phyloP scores from a whole-genome alignment of 2,797 vertebrate genomes.

The Catostomus latipinnis region DNA sequence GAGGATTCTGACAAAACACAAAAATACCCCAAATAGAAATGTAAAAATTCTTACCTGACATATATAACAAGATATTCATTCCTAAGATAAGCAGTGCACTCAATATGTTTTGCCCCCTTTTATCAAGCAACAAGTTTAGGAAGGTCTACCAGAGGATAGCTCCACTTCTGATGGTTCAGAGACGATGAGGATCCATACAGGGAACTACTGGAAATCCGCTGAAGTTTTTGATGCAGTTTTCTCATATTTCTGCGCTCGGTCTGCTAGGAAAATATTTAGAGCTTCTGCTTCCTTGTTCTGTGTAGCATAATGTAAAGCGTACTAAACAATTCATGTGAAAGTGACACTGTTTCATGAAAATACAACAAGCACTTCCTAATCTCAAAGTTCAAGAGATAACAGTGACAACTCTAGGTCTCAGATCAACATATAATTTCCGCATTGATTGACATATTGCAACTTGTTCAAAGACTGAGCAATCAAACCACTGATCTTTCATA shows the following conservation, averaged over 20 bases:
- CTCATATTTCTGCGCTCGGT: neutral
- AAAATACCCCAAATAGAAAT: constrained; percentile 21
- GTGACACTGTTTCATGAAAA: constrained; percentile 13
- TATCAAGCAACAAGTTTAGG: constrained; percentile 45
- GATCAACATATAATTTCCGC: neutral
- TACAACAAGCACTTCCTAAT: constrained; percentile 11
- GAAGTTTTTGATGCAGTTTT: constrained; percentile 5
- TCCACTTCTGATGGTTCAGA: constrained; percentile 19
- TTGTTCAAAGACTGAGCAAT: neutral
- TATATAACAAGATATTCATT: neutral
- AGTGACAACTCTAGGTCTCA: neutral
- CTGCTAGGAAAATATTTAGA: neutral
- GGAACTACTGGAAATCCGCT: constrained; percentile 16
- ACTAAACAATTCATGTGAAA: neutral
- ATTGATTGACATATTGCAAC: constrained; percentile 11
- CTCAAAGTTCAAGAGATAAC: constrained; percentile 49
- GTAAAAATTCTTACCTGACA: neutral
- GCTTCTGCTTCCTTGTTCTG: constrained; percentile 1
- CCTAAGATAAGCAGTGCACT: neutral
- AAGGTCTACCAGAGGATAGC: constrained; percentile 20
- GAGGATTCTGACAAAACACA: constrained; percentile 73
- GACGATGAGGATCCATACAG: constrained; percentile 13
- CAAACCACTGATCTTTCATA: constrained; percentile 5
- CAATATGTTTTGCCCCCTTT: constrained; percentile 21
- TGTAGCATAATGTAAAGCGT: neutral